Conservation (phyloP, 2,888 invertebrate genomes). For the Psylliodes chrysocephalus region DNA sequence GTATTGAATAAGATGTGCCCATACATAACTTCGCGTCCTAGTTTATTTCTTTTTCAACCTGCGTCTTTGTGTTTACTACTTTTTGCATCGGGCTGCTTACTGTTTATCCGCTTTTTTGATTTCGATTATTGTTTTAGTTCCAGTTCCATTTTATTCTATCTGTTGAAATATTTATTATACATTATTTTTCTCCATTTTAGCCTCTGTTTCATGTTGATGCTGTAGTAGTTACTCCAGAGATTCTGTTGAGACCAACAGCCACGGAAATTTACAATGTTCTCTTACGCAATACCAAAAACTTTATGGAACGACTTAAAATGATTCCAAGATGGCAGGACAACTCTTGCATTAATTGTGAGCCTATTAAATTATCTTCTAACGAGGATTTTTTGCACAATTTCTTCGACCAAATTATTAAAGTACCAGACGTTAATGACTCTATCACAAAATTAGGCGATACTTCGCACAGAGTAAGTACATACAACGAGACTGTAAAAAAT, state of each 20-base stretch:
- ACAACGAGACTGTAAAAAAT: too few relatives aligned
- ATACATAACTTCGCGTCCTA: too few relatives aligned
- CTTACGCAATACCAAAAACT: conserved; percentile 78
- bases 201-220: conserved; percentile 83
- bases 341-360: conserved; percentile 79
- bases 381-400: conserved; percentile 76
- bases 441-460: conserved; percentile 75
- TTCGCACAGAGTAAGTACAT: conserved; percentile 64
- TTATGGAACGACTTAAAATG: conserved; percentile 77
- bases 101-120: too few relatives aligned
- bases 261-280: conserved; percentile 83
- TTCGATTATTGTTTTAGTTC: too few relatives aligned
- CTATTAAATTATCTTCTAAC: conserved; percentile 69
- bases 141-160: too few relatives aligned
- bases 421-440: conserved; percentile 75
- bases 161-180: too few relatives aligned
- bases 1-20: too few relatives aligned
- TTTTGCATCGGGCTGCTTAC: too few relatives aligned
- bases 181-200: too few relatives aligned
- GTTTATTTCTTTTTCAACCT: too few relatives aligned
- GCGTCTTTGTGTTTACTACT: too few relatives aligned
- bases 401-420: conserved; percentile 81
- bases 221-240: conserved; percentile 77
- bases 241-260: conserved; percentile 78
- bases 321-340: conserved; percentile 89